A percentile compares a stretch with the other conserved stretches of the same genome.
phyloP scores from a whole-genome alignment of 1,140 invertebrate species.

The Calliphora vicina region DNA sequence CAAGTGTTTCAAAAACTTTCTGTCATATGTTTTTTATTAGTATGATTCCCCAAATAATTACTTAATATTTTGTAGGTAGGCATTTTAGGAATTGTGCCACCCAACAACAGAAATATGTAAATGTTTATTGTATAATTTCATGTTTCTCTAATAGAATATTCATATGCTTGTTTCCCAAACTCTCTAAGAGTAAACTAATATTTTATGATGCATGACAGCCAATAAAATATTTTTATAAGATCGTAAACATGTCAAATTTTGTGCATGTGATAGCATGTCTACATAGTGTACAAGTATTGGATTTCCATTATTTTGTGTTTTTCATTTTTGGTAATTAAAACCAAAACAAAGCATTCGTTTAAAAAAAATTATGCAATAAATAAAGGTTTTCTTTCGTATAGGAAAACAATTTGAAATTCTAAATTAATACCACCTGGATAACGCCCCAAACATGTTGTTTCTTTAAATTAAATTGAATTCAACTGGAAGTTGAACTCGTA shows the following conservation, averaged over 20 bases:
- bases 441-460: neutral
- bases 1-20: neutral
- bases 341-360: neutral
- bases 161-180: neutral
- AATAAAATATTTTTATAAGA: neutral
- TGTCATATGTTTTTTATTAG: neutral
- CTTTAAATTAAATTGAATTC: neutral
- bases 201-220: neutral
- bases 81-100: no score
- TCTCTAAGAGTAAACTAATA: neutral
- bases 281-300: neutral
- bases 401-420: neutral
- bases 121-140: neutral
- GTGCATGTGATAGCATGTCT: neutral
- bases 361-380: neutral
- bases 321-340: neutral
- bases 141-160: constrained; percentile 1
- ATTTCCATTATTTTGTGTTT: neutral
- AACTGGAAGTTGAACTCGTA: neutral
- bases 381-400: neutral
- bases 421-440: constrained; percentile 10
- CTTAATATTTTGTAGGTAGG: neutral
- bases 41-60: neutral
- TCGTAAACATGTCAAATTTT: constrained; percentile 11
- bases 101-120: neutral